Conservation (phyloP, 2,113 vertebrate genomes). For the Nycticebus coucang region DNA sequence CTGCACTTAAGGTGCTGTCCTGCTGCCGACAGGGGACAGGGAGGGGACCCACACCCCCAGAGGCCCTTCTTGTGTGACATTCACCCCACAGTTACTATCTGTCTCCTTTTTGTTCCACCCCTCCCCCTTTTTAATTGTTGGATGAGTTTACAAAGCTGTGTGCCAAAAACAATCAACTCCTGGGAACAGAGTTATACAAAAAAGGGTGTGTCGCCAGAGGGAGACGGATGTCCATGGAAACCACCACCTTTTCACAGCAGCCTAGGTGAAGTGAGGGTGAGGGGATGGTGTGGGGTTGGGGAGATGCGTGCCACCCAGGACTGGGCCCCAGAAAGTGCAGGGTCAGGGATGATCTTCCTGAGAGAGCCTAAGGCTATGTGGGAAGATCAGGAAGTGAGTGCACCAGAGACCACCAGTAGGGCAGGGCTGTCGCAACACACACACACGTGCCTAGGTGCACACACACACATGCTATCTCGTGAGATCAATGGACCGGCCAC, state of each 20-base stretch:
- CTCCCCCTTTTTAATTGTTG: conserved; percentile 83
- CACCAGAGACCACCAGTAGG: background rate
- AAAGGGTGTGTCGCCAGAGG: conserved; percentile 86
- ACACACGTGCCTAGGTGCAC: fast-evolving
- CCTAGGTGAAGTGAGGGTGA: conserved; percentile 83
- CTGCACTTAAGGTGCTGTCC: background rate
- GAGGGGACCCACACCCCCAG: background rate
- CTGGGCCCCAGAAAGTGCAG: background rate
- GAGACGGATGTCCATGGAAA: conserved; percentile 86
- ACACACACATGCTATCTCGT: background rate
- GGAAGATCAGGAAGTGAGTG: background rate
- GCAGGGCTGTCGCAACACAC: background rate
- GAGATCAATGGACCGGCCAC: background rate
- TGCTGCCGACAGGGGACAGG: background rate
- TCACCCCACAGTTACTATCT: conserved; percentile 56
- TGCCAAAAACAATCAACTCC: conserved; percentile 88
- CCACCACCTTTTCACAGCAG: conserved; percentile 83
- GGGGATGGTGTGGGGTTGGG: conserved; percentile 65
- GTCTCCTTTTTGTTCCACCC: conserved; percentile 68
- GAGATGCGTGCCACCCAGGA: background rate
- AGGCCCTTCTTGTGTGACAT: conserved; percentile 67
- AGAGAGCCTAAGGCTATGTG: background rate
- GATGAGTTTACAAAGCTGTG: conserved; percentile 85
- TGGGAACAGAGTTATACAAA: conserved; percentile 87
- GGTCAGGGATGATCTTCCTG: background rate